Conservation (phyloP, 1,140 invertebrate genomes). For the Pseudomyrmex gracilis region DNA sequence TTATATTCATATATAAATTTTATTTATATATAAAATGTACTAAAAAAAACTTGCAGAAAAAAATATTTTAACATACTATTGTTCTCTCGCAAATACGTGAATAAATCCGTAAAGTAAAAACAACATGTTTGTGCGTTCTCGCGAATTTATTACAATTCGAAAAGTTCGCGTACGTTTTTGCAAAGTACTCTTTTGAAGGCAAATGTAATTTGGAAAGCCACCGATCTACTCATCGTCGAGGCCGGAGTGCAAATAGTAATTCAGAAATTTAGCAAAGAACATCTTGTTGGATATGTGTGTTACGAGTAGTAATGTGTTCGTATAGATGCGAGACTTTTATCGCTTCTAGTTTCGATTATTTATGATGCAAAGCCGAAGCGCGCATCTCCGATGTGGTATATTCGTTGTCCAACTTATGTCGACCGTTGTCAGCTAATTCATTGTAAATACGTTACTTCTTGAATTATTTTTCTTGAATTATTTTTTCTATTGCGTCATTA, state of each 20-base stretch:
- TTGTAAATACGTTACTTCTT: neutral
- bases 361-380: conserved; percentile 16
- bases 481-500: neutral
- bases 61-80: neutral
- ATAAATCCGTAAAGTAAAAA: neutral
- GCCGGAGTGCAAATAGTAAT: neutral
- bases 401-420: neutral
- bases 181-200: neutral
- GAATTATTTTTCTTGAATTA: neutral
- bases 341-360: neutral
- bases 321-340: conserved; percentile 8
- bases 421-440: conserved; percentile 8
- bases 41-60: neutral
- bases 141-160: neutral
- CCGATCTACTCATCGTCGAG: neutral
- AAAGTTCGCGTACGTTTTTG: neutral
- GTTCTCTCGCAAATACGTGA: neutral
- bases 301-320: neutral
- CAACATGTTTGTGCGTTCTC: neutral
- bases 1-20: no score
- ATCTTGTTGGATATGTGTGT: neutral
- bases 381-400: neutral
- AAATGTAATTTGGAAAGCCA: conserved; percentile 5
- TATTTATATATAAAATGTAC: neutral
- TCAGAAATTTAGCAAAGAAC: neutral